Conservation (phyloP, 2,888 invertebrate genomes). For the Tortricodes alternella region DNA sequence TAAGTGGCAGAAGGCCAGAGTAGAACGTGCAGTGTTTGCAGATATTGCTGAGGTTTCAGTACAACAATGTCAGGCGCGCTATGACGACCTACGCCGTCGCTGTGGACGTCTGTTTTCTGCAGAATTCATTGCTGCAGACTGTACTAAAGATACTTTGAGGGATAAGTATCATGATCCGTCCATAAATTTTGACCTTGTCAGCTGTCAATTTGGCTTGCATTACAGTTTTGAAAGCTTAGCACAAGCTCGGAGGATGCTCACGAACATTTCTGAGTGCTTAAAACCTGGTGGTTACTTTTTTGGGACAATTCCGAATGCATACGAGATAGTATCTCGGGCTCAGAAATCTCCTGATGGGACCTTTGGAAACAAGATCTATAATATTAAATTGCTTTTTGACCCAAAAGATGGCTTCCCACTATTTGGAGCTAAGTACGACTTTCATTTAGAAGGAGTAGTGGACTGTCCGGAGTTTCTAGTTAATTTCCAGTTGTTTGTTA, state of each 20-base stretch:
- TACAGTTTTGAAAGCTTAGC: conserved; percentile 95
- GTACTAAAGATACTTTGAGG: conserved; percentile 91
- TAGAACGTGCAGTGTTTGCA: conserved; percentile 92
- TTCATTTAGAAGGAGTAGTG: conserved; percentile 97
- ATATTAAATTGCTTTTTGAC: conserved; percentile 87
- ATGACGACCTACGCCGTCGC: conserved; percentile 85
- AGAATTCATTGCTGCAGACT: conserved; percentile 96
- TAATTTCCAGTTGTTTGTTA: conserved; percentile 92
- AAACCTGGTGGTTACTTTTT: conserved; percentile 96
- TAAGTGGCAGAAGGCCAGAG: conserved; percentile 95
- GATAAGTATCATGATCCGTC: conserved; percentile 90
- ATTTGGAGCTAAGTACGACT: conserved; percentile 98
- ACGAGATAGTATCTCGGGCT: conserved; percentile 92
- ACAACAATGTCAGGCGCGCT: conserved; percentile 93
- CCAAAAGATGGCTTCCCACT: conserved; percentile 86
- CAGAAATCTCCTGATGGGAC: conserved; percentile 79
- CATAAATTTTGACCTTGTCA: conserved; percentile 92
- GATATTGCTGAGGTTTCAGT: conserved; percentile 97
- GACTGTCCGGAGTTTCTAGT: conserved; percentile 99
- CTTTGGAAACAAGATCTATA: conserved; percentile 92
- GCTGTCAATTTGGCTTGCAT: conserved; percentile 99
- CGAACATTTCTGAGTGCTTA: conserved; percentile 95
- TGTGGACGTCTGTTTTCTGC: conserved; percentile 86
- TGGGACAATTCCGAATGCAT: conserved; percentile 97
- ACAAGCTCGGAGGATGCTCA: conserved; percentile 96